Conservation (phyloP, 2,113 vertebrate genomes). For the Cinclus cinclus region DNA sequence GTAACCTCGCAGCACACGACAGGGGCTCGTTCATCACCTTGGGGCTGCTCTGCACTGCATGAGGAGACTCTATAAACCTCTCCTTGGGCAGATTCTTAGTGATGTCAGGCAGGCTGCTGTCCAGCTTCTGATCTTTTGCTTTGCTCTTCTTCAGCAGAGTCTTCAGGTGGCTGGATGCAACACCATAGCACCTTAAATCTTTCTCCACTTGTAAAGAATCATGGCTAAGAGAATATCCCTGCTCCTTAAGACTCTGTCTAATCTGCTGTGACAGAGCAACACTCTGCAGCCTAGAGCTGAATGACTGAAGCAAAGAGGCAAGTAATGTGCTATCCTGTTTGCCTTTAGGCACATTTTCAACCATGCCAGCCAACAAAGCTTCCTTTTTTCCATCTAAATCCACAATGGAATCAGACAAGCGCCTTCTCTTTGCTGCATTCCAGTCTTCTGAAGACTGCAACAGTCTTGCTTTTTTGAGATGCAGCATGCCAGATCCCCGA, state of each 20-base stretch:
- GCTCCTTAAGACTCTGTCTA: conserved; percentile 83
- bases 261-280: conserved; percentile 93
- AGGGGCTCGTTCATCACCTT: conserved; percentile 81
- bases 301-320: conserved; percentile 96
- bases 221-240: conserved; percentile 77
- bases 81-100: conserved; percentile 80
- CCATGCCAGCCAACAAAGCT: conserved; percentile 82
- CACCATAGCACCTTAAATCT: conserved; percentile 85
- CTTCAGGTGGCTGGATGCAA: conserved; percentile 92
- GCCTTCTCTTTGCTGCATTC: conserved; percentile 86
- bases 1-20: conserved; percentile 90
- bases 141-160: conserved; percentile 93
- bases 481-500: conserved; percentile 86
- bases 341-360: conserved; percentile 85
- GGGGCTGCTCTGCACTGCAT: conserved; percentile 75
- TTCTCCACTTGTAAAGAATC: conserved; percentile 84
- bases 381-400: conserved; percentile 88
- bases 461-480: conserved; percentile 94
- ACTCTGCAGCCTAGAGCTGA: conserved; percentile 94
- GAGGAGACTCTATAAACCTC: conserved; percentile 83
- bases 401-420: conserved; percentile 79
- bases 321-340: conserved; percentile 96
- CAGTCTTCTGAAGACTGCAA: conserved; percentile 91
- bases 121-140: conserved; percentile 83
- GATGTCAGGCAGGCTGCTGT: conserved; percentile 82